A percentile compares a stretch with the other conserved stretches of the same genome.
phyloP scores from a whole-genome alignment of 2,888 invertebrate species.

The Drosophila flavopinicola region DNA sequence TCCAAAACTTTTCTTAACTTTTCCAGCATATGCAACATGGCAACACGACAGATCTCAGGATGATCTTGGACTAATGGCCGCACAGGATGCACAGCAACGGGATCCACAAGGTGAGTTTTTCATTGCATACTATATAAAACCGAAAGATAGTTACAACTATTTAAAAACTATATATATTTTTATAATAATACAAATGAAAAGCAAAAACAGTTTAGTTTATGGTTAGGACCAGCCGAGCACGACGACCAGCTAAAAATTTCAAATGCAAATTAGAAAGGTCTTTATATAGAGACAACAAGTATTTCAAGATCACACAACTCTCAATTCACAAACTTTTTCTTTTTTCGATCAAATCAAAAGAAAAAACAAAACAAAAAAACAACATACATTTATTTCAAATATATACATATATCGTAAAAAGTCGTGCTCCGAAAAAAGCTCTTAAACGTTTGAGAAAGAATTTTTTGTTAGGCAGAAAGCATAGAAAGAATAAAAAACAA shows the following conservation, averaged over 20 bases:
- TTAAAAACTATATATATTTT: constrained; percentile 39
- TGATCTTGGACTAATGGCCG: constrained; percentile 91
- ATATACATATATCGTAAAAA: constrained; percentile 22
- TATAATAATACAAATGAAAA: constrained; percentile 76
- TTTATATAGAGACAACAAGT: constrained; percentile 18
- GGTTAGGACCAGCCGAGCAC: constrained; percentile 54
- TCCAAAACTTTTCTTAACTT: background rate
- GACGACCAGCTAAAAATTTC: constrained; percentile 58
- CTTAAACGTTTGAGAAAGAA: constrained; percentile 67
- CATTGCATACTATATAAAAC: constrained; percentile 52
- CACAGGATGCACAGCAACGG: constrained; percentile 90
- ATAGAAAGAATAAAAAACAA: constrained; percentile 65
- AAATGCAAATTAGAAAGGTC: constrained; percentile 55
- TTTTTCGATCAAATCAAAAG: constrained; percentile 1
- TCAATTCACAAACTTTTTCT: constrained; percentile 25
- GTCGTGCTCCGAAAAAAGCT: constrained; percentile 83
- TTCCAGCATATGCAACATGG: constrained; percentile 93
- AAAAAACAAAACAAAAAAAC: constrained; percentile 1
- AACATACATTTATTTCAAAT: constrained; percentile 9
- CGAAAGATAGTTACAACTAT: constrained; percentile 50
- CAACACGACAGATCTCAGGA: constrained; percentile 94
- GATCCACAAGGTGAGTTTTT: constrained; percentile 94
- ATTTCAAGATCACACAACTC: constrained; percentile 49
- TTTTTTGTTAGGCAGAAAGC: constrained; percentile 51
- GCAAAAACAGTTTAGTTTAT: constrained; percentile 73